Percentiles rank a stretch among this genome's conserved stretches.
phyloP scores from a whole-genome alignment of 2,113 vertebrate genomes.

The Indicator indicator region DNA sequence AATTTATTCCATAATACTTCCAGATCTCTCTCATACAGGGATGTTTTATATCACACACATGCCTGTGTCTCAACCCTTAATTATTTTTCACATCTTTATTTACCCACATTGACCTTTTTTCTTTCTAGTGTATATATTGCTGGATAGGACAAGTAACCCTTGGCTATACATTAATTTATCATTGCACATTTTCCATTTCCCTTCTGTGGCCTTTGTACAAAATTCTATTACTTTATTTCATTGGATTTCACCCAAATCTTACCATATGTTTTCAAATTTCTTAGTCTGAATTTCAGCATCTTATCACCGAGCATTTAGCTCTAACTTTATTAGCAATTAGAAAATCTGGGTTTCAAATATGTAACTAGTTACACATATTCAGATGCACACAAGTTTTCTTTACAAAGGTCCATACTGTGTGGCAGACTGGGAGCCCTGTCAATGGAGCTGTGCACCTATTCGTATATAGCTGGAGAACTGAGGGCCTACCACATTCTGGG shows the following conservation, averaged over 20 bases:
- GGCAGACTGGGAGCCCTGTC: neutral
- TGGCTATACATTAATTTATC: slow-evolving; percentile 64
- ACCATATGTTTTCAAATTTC: slow-evolving; percentile 66
- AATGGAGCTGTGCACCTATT: neutral
- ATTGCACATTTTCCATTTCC: slow-evolving; percentile 66
- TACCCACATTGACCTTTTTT: slow-evolving; percentile 55
- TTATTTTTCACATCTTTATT: slow-evolving; percentile 59
- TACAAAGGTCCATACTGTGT: neutral
- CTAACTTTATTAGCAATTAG: slow-evolving; percentile 63
- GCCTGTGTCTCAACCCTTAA: slow-evolving; percentile 32
- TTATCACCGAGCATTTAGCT: slow-evolving; percentile 63
- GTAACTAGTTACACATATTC: slow-evolving; percentile 7
- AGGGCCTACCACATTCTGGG: neutral
- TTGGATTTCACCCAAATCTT: slow-evolving; percentile 50
- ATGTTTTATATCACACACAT: slow-evolving; percentile 38
- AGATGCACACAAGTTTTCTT: slow-evolving; percentile 1
- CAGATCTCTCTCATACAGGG: neutral
- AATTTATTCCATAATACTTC: slow-evolving; percentile 47
- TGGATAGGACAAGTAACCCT: slow-evolving; percentile 42
- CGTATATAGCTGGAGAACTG: neutral
- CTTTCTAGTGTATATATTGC: slow-evolving; percentile 36
- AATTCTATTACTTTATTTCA: slow-evolving; percentile 69
- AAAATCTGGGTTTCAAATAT: slow-evolving; percentile 55
- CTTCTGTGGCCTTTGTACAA: slow-evolving; percentile 57
- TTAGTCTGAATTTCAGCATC: slow-evolving; percentile 56